These are phyloP conservation scores for Magallana gigas DNA, from an alignment of 1,140 invertebrate species.

Conservation along the genomic window DNA sequence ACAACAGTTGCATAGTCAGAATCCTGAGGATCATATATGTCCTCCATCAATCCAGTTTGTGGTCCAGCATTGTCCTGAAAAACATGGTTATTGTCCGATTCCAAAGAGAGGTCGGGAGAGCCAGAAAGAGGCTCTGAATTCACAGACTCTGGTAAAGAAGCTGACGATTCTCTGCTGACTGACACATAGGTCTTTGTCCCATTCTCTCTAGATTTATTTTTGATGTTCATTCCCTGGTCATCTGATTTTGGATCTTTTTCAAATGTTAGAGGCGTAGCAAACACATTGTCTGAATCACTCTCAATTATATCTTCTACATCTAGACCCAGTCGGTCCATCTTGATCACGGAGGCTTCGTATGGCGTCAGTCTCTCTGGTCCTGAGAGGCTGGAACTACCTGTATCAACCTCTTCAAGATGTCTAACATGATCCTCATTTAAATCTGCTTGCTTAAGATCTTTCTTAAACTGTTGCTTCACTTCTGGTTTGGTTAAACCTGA, in stretches of 20 bases:
- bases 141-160: slow-evolving; percentile 11
- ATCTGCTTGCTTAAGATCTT: background rate
- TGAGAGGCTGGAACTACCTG: background rate
- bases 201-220: background rate
- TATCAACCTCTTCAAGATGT: background rate
- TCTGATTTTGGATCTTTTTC: background rate
- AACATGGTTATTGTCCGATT: background rate
- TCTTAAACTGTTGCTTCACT: background rate
- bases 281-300: slow-evolving; percentile 56
- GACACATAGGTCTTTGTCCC: background rate
- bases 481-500: background rate
- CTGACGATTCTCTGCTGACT: background rate
- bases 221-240: background rate
- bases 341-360: slow-evolving; percentile 48
- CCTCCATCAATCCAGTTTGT: background rate
- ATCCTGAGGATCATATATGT: background rate
- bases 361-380: slow-evolving; percentile 42
- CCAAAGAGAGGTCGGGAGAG: background rate
- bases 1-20: slow-evolving; percentile 12
- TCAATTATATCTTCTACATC: slow-evolving; percentile 51
- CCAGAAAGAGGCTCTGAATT: slow-evolving; percentile 3
- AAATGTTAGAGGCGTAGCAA: slow-evolving; percentile 44
- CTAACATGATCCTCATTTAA: background rate
- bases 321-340: slow-evolving; percentile 46
- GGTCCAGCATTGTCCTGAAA: background rate